These are phyloP conservation scores for Syngnathus typhle DNA, from an alignment of 2,113 vertebrate genomes.

Conservation along the genomic window DNA sequence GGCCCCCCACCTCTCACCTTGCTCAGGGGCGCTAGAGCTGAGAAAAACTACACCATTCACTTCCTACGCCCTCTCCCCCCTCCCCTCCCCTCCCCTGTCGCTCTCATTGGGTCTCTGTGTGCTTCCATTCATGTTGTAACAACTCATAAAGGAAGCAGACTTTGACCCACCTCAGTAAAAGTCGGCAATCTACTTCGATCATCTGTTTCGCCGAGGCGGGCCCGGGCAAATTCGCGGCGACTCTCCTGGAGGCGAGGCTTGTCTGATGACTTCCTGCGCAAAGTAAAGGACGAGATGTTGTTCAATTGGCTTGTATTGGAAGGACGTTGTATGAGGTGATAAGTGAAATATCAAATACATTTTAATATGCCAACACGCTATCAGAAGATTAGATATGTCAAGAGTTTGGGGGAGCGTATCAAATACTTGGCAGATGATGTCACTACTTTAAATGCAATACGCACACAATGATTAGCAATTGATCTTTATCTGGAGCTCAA, in stretches of 20 bases:
- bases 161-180: constrained; percentile 69
- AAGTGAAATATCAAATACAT: too few species aligned
- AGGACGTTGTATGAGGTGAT: not conserved
- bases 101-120: constrained; percentile 41
- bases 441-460: too few species aligned
- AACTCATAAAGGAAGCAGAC: constrained; percentile 74
- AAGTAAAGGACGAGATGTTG: constrained; percentile 36
- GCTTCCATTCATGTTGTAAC: constrained; percentile 72
- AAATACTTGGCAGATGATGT: too few species aligned
- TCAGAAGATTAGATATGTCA: too few species aligned
- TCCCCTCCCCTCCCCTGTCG: constrained; percentile 13
- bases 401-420: too few species aligned
- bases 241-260: constrained; percentile 16
- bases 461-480: too few species aligned
- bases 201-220: constrained; percentile 35
- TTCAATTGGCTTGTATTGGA: not conserved
- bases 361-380: too few species aligned
- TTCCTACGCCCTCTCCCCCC: constrained; percentile 53
- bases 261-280: constrained; percentile 36
- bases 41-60: constrained; percentile 69
- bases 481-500: too few species aligned
- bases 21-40: constrained; percentile 54
- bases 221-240: constrained; percentile 26
- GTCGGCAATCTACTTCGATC: constrained; percentile 40
- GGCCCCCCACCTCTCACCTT: constrained; percentile 62